Conservation (phyloP, 2,888 invertebrate species). For the Malthinus flaveolus region DNA sequence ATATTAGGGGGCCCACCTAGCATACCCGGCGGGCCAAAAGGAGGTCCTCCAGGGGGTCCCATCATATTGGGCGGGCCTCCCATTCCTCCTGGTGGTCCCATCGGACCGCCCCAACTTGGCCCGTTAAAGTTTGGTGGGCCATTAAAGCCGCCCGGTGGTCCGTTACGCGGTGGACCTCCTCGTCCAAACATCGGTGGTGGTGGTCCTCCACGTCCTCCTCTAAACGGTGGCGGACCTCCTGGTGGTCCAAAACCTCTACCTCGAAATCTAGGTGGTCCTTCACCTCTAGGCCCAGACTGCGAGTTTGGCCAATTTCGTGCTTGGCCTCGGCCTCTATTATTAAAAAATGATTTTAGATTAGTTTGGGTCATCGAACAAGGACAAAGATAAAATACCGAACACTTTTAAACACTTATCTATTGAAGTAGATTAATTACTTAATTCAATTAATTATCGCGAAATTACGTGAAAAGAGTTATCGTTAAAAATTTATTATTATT, state of each 20-base stretch:
- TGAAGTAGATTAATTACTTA: background rate
- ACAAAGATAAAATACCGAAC: slow-evolving; percentile 5
- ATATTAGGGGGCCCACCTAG: slow-evolving; percentile 33
- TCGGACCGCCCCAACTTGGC: slow-evolving; percentile 71
- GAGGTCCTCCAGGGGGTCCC: slow-evolving; percentile 58
- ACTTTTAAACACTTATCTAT: too few relatives aligned
- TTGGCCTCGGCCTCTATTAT: slow-evolving; percentile 50
- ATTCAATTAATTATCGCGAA: background rate
- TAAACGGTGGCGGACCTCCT: slow-evolving; percentile 51
- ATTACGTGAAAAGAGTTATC: background rate
- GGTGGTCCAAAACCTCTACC: slow-evolving; percentile 69
- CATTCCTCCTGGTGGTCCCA: slow-evolving; percentile 60
- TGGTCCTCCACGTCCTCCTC: slow-evolving; percentile 55
- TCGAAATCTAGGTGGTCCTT: slow-evolving; percentile 67
- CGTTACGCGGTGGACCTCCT: slow-evolving; percentile 56
- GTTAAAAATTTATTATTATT: background rate
- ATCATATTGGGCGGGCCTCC: slow-evolving; percentile 59
- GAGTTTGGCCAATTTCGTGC: slow-evolving; percentile 51
- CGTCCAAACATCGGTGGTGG: slow-evolving; percentile 59
- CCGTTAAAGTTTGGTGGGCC: slow-evolving; percentile 59
- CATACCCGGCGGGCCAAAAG: slow-evolving; percentile 48
- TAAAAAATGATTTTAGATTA: background rate
- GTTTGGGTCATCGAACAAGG: background rate
- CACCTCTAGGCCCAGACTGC: slow-evolving; percentile 54
- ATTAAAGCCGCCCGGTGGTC: slow-evolving; percentile 55